Evolutionary conservation across 1,140 invertebrate genomes (phyloP).

Genomic region (Pseudomyrmex gracilis): DNA sequence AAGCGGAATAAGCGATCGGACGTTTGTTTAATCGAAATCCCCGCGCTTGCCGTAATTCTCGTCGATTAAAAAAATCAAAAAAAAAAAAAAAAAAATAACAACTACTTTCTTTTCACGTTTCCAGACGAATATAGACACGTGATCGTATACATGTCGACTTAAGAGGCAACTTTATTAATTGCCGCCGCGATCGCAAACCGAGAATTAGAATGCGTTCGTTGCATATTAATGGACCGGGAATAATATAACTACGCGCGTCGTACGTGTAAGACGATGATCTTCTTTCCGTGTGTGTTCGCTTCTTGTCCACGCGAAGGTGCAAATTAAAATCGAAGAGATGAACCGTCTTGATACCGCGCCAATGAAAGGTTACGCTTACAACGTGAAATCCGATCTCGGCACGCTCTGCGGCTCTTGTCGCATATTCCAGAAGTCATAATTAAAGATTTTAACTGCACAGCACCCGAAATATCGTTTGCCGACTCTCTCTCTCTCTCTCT

Average conservation of each 20-base stretch:
- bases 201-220: conserved; percentile 43
- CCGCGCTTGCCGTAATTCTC: neutral
- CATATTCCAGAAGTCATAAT: conserved; percentile 67
- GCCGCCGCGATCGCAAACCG: conserved; percentile 24
- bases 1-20: neutral
- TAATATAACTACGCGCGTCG: neutral
- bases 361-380: conserved; percentile 66
- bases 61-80: neutral
- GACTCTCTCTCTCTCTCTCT: neutral
- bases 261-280: neutral
- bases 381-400: conserved; percentile 55
- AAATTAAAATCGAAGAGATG: conserved; percentile 69
- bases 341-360: conserved; percentile 43
- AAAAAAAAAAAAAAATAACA: no score
- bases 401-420: conserved; percentile 19
- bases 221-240: conserved; percentile 58
- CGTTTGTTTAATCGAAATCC: neutral
- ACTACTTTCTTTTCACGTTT: neutral
- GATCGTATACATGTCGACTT: conserved; percentile 9
- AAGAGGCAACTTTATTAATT: conserved; percentile 64
- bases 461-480: conserved; percentile 15
- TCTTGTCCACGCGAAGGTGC: neutral
- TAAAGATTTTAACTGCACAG: conserved; percentile 43
- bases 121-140: neutral
- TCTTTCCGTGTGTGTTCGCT: neutral